Conservation (phyloP, 1,140 invertebrate genomes). For the Drosophila bipectinata region DNA sequence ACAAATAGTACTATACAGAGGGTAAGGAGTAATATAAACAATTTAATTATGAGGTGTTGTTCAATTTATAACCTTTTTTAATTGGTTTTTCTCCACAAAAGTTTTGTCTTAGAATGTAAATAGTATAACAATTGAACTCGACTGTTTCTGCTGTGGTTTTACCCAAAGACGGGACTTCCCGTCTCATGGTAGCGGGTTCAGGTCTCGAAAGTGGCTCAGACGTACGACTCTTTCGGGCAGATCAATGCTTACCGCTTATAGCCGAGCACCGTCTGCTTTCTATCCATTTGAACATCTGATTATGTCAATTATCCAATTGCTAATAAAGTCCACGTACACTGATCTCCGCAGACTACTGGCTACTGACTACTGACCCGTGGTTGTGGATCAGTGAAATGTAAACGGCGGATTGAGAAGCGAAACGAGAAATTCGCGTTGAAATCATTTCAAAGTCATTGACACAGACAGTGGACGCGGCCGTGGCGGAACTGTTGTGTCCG, state of each 20-base stretch:
- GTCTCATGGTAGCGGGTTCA: not conserved
- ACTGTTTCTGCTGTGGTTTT: not conserved
- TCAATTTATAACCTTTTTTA: no score
- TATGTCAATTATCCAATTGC: constrained; percentile 80
- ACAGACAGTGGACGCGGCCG: constrained; percentile 23
- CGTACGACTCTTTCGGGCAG: constrained; percentile 3
- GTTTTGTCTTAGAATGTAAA: not conserved
- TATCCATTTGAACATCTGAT: constrained; percentile 60
- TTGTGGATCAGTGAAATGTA: constrained; percentile 58
- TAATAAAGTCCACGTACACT: constrained; percentile 75
- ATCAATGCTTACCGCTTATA: constrained; percentile 8
- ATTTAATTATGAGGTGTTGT: no score
- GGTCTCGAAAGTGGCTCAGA: constrained; percentile 28
- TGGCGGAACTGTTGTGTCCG: constrained; percentile 39
- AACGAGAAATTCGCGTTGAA: constrained; percentile 74
- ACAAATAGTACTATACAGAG: not conserved
- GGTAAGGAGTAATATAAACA: not conserved
- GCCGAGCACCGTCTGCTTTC: constrained; percentile 43
- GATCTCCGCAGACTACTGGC: constrained; percentile 43
- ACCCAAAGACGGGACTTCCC: not conserved
- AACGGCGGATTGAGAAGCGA: constrained; percentile 41
- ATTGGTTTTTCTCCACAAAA: not conserved
- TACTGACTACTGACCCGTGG: constrained; percentile 52
- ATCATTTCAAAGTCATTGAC: constrained; percentile 81
- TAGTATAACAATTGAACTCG: not conserved